phyloP scores from a whole-genome alignment of 2,888 invertebrate species.

The Heliconius hortense region DNA sequence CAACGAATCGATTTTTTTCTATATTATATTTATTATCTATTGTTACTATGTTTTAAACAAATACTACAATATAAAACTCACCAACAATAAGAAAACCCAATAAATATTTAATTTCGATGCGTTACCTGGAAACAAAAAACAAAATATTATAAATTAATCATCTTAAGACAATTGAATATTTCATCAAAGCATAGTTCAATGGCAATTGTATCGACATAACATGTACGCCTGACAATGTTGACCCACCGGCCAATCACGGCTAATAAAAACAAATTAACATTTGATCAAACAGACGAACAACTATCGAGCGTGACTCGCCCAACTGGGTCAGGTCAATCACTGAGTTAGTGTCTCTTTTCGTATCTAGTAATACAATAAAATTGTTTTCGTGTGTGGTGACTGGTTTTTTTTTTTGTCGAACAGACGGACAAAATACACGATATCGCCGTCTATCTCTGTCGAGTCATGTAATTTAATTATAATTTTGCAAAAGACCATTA shows the following conservation, averaged over 20 bases:
- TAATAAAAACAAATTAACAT: conserved; percentile 74
- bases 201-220: conserved; percentile 50
- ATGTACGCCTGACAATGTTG: conserved; percentile 50
- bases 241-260: conserved; percentile 74
- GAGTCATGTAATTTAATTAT: conserved; percentile 24
- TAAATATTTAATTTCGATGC: neutral
- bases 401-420: neutral
- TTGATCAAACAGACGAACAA: conserved; percentile 61
- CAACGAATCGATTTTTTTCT: neutral
- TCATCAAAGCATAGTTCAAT: conserved; percentile 52
- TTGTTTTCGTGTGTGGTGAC: conserved; percentile 2
- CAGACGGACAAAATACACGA: neutral
- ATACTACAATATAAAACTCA: neutral
- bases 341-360: conserved; percentile 29
- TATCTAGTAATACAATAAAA: conserved; percentile 24
- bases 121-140: conserved; percentile 21
- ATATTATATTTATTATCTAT: neutral
- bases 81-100: neutral
- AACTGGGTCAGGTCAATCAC: conserved; percentile 47
- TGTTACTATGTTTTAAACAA: neutral
- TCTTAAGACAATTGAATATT: conserved; percentile 14
- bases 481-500: neutral
- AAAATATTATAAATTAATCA: conserved; percentile 13
- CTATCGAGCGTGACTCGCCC: conserved; percentile 40
- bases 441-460: neutral